Base-by-base conservation (phyloP, 2,113 vertebrate species). In the Rhinopomastus cyanomelas region DNA sequence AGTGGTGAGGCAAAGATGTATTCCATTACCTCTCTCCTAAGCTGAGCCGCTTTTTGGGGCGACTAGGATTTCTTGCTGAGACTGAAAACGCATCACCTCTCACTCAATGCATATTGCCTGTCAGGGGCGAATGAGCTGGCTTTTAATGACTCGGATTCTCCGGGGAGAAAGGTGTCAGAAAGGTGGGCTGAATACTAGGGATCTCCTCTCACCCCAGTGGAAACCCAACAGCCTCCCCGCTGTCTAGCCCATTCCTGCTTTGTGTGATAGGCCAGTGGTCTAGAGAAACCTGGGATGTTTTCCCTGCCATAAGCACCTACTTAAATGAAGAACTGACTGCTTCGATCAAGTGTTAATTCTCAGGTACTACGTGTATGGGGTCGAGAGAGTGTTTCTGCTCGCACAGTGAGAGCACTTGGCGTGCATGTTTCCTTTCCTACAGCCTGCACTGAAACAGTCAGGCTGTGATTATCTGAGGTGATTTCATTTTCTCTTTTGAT, bases 401-500 rank as follows among this genome's bases (percentile, higher is more conserved):
- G 88, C 92, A 88, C 32, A 90, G 86, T 79, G 66, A 92, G 87
- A 95, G 88, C 71, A 53, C 85, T 95, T 96, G 94, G 93, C 89
- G 95, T 93, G 78, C 77, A 76, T 69, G 32, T 76, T 90, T 93
- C 65, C 90, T 82, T 94, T 94, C 87, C 95, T 77, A 72, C 66
- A 84, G 92, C 37, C 88, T 92, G 66, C 93, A 88, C 91, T 93
- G 91, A 95, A 95, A 90, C 83, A 89, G 85, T 80, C 90, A 95
- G 87, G 80, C 91, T 95, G 78, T 90, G 92, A 96, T 96, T 94
- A 94, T 94, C 71, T 91, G 84, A 96, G 89, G 88, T 79, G 79
- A 94, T 94, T 85, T 93, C 87, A 39, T 89, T 95, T 92, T 95
- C 62, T 87, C 94, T 97, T 97, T 97, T 96, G 93, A 96, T 93